Percentiles rank a stretch among this genome's conserved stretches.
Conservation (phyloP, 2,888 invertebrate species). For the Acanthosepion esculentum region DNA sequence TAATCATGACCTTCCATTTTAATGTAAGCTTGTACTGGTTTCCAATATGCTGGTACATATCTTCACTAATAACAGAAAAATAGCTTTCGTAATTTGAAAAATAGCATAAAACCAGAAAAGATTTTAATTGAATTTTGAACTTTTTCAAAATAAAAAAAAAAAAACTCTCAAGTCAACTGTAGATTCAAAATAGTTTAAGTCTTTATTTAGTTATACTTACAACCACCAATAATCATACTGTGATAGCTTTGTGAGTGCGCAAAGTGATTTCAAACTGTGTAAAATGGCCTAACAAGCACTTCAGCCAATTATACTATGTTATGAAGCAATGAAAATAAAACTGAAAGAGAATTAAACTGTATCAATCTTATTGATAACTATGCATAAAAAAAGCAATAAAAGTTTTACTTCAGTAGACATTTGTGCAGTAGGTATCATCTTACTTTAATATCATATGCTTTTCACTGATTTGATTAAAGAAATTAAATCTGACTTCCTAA, state of each 20-base stretch:
- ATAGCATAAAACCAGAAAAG: neutral
- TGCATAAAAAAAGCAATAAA: neutral
- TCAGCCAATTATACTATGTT: neutral
- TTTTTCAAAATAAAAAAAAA: too few relatives aligned
- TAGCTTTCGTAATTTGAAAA: neutral
- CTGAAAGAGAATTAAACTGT: neutral
- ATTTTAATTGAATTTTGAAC: neutral
- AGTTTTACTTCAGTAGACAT: neutral
- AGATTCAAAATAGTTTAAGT: neutral
- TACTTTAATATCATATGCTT: neutral
- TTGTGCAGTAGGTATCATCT: neutral
- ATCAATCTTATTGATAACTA: neutral
- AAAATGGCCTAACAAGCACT: neutral
- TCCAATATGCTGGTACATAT: neutral
- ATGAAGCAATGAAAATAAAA: neutral
- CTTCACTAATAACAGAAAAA: neutral
- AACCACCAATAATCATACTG: neutral
- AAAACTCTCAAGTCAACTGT: neutral
- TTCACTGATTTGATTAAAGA: conserved; percentile 6
- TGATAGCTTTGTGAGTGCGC: neutral
- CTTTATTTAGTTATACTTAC: neutral
- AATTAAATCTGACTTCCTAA: conserved; percentile 22
- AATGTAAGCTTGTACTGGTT: too few relatives aligned
- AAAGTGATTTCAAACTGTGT: neutral
- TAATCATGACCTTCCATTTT: too few relatives aligned